A percentile compares a stretch with the other conserved stretches of the same genome.
Evolutionary conservation across 1,140 invertebrate species (phyloP).

Genomic region (Cydia fagiglandana): DNA sequence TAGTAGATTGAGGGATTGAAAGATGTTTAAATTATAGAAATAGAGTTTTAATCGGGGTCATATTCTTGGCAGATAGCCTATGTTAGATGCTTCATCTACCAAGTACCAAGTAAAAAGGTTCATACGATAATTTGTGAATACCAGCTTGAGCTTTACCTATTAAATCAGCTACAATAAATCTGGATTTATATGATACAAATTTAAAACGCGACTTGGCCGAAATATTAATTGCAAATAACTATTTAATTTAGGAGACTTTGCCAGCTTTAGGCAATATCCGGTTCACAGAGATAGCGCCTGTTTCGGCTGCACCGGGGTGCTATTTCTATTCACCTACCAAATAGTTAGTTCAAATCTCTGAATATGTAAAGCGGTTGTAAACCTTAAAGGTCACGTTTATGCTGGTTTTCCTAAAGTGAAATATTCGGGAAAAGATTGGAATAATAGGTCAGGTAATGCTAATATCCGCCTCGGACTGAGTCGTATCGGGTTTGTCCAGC

Average conservation of each 20-base stretch:
- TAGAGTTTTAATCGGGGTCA: too few species aligned
- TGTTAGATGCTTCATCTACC: too few species aligned
- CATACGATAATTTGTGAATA: too few species aligned
- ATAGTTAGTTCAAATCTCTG: background rate
- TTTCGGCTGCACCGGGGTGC: background rate
- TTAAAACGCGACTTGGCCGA: background rate
- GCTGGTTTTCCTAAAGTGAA: background rate
- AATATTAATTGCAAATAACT: conserved; percentile 17
- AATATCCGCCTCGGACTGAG: conserved; percentile 15
- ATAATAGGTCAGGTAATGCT: background rate
- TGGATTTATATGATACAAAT: background rate
- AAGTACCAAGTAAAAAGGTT: too few species aligned
- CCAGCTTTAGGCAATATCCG: conserved; percentile 19
- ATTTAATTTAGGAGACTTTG: background rate
- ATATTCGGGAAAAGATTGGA: background rate
- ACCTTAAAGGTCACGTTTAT: background rate
- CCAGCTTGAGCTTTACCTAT: too few species aligned
- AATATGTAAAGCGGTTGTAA: background rate
- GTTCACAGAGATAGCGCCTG: conserved; percentile 9
- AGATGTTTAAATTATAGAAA: too few species aligned
- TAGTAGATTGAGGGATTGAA: too few species aligned
- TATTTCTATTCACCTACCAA: background rate
- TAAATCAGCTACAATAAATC: background rate
- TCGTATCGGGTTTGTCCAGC: conserved; percentile 21
- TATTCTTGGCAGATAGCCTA: too few species aligned